A percentile compares a stretch with the other conserved stretches of the same genome.
Conservation (phyloP, 2,113 vertebrate species). For the Cettia cetti region DNA sequence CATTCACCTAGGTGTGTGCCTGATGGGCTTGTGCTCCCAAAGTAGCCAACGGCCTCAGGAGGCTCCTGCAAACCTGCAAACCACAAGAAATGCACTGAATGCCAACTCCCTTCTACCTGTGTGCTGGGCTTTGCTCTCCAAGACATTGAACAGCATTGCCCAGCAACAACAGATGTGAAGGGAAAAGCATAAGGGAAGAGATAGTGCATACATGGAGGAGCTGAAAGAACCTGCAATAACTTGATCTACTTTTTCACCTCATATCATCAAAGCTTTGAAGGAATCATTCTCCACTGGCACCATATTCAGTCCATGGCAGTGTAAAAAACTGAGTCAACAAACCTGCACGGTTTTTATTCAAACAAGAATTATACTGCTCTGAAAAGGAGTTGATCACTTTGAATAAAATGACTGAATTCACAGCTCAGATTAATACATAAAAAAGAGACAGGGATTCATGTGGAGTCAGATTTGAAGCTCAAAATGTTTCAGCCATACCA, state of each 20-base stretch:
- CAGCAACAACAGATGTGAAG: accelerated
- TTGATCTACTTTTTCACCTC: background rate
- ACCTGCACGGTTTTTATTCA: background rate
- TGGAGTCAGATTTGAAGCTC: background rate
- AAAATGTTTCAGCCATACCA: background rate
- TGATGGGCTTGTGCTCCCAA: background rate
- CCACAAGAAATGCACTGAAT: background rate
- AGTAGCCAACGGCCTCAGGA: background rate
- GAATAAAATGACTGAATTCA: background rate
- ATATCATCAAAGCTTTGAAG: background rate
- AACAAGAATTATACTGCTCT: background rate
- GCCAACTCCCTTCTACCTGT: background rate
- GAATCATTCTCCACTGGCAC: background rate
- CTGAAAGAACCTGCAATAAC: background rate
- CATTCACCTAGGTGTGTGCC: background rate
- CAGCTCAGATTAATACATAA: background rate
- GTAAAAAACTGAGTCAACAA: background rate
- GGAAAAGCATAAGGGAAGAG: background rate
- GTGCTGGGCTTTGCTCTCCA: background rate
- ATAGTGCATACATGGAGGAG: background rate
- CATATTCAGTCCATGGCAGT: background rate
- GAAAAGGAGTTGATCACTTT: background rate
- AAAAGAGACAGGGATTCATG: background rate
- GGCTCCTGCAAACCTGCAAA: background rate
- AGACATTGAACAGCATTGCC: background rate